These are phyloP conservation scores for Drosophila pseudoobscura DNA, from an alignment of 1,140 invertebrate species.

Conservation along the genomic window DNA sequence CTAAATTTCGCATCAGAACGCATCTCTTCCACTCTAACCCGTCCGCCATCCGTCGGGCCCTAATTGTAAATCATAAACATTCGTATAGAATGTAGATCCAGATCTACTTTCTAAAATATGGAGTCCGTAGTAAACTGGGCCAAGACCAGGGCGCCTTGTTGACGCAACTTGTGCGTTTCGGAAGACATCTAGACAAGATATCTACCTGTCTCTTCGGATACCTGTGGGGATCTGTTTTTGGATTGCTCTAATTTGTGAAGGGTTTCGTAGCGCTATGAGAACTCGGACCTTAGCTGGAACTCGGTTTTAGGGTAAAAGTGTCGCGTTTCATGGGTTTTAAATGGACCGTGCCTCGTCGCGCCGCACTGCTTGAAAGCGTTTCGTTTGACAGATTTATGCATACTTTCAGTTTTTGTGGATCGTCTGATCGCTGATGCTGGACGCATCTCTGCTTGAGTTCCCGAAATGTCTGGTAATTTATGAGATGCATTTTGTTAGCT, in stretches of 20 bases:
- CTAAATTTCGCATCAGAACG: too few species aligned
- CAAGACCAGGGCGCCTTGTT: slow-evolving; percentile 39
- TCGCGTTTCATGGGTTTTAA: slow-evolving; percentile 60
- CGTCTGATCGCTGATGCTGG: background rate
- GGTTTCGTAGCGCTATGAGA: background rate
- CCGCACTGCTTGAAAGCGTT: slow-evolving; percentile 50
- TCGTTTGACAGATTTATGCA: slow-evolving; percentile 68
- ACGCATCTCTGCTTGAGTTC: slow-evolving; percentile 21
- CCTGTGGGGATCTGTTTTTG: slow-evolving; percentile 33
- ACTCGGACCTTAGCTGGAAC: slow-evolving; percentile 55
- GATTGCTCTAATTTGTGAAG: slow-evolving; percentile 57
- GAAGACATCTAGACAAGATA: slow-evolving; percentile 6
- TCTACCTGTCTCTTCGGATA: slow-evolving; percentile 41
- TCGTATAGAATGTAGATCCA: background rate
- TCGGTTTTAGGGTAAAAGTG: slow-evolving; percentile 60
- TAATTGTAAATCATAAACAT: slow-evolving; percentile 27
- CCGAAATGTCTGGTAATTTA: slow-evolving; percentile 41
- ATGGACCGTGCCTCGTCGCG: slow-evolving; percentile 14
- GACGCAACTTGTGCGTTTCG: slow-evolving; percentile 35
- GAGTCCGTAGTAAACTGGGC: slow-evolving; percentile 30
- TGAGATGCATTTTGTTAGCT: slow-evolving; percentile 46
- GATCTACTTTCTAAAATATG: slow-evolving; percentile 33
- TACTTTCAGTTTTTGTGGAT: slow-evolving; percentile 56
- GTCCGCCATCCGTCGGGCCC: too few species aligned
- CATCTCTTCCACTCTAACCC: too few species aligned